Evolutionary conservation across 2,113 vertebrate genomes (phyloP).

Genomic region (Tricholaema leucomelas): DNA sequence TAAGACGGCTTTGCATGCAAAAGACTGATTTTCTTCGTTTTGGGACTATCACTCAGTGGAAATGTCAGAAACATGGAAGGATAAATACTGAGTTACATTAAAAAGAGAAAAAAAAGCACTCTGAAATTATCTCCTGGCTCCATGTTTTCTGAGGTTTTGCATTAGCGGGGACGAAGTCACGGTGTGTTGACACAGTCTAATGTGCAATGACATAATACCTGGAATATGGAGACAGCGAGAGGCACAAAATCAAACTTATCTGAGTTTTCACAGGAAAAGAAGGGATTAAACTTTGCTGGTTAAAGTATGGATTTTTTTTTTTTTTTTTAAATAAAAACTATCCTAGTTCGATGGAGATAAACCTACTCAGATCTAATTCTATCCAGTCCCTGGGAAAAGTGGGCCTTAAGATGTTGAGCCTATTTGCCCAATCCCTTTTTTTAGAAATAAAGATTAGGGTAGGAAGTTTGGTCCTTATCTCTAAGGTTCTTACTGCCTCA

Average conservation of each 20-base stretch:
- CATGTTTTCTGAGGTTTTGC: constrained; percentile 65
- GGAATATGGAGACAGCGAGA: constrained; percentile 54
- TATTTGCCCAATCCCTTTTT: constrained; percentile 68
- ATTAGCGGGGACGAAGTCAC: constrained; percentile 60
- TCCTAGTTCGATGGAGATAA: constrained; percentile 68
- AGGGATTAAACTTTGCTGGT: constrained; percentile 66
- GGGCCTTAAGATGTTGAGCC: constrained; percentile 63
- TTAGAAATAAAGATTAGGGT: constrained; percentile 68
- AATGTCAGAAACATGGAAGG: constrained; percentile 52
- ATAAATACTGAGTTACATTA: constrained; percentile 63
- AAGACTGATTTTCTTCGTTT: constrained; percentile 58
- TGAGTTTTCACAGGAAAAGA: constrained; percentile 69
- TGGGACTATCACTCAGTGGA: constrained; percentile 51
- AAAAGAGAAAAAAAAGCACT: constrained; percentile 1
- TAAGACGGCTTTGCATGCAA: constrained; percentile 64
- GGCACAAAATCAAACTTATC: constrained; percentile 64
- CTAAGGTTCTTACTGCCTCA: constrained; percentile 59
- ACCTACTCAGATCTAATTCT: constrained; percentile 66
- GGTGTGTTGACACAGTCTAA: constrained; percentile 63
- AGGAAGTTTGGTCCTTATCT: constrained; percentile 67
- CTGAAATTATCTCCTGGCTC: constrained; percentile 58
- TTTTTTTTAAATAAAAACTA: constrained; percentile 18
- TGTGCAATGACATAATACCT: constrained; percentile 64
- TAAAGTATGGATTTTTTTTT: constrained; percentile 55
- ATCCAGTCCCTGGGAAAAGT: constrained; percentile 60